A percentile compares a stretch with the other conserved stretches of the same genome.
These are phyloP conservation scores for Masnerella sp. DNA, from an alignment of 2,888 invertebrate species.

Conservation along the genomic window DNA sequence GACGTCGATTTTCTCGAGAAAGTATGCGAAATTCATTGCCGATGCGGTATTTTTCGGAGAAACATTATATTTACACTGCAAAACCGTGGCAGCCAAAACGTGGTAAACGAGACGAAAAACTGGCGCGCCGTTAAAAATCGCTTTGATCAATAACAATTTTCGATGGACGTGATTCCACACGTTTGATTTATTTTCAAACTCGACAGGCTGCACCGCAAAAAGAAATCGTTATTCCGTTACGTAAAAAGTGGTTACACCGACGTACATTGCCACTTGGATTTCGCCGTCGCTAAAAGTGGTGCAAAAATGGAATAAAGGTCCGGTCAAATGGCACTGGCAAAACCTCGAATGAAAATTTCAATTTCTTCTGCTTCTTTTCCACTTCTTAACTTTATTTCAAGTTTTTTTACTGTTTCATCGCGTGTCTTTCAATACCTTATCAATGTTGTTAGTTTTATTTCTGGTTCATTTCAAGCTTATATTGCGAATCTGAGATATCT, in stretches of 20 bases:
- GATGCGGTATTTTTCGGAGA: not conserved
- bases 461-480: too few species aligned
- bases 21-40: too few species aligned
- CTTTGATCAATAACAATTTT: conserved; percentile 31
- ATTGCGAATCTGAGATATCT: too few species aligned
- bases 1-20: too few species aligned
- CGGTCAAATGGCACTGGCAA: too few species aligned
- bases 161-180: conserved; percentile 11
- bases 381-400: too few species aligned
- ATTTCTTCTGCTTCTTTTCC: too few species aligned
- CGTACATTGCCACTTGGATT: conserved; percentile 43
- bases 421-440: too few species aligned
- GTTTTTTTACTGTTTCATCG: too few species aligned
- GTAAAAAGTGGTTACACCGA: conserved; percentile 38
- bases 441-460: too few species aligned
- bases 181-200: conserved; percentile 21
- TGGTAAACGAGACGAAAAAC: conserved; percentile 8
- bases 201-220: conserved; percentile 5
- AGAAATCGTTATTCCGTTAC: conserved; percentile 28
- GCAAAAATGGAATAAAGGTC: too few species aligned
- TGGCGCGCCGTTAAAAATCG: conserved; percentile 9
- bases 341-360: too few species aligned
- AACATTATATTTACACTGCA: conserved; percentile 5
- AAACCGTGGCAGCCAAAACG: conserved; percentile 1
- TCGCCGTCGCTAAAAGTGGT: conserved; percentile 28